Evolutionary conservation across 1,140 invertebrate genomes (phyloP).

Genomic region (Pectinophora gossypiella): DNA sequence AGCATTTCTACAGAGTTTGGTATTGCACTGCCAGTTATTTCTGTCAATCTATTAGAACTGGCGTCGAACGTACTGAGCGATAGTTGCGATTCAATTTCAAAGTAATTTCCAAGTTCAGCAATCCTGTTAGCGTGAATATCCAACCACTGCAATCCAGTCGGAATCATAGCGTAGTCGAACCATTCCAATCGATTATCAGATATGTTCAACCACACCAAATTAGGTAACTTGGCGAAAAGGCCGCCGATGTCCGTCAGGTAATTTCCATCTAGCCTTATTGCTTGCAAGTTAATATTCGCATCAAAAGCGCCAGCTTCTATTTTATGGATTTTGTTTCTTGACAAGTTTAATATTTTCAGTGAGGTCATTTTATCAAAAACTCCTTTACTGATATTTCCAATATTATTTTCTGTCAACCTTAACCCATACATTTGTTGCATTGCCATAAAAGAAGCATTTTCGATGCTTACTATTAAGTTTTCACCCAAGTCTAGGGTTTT

Average conservation of each 20-base stretch:
- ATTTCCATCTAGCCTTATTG: conserved; percentile 92
- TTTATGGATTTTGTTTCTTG: conserved; percentile 89
- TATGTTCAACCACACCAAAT: conserved; percentile 93
- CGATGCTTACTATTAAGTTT: conserved; percentile 90
- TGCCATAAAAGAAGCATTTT: conserved; percentile 86
- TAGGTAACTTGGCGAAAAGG: conserved; percentile 89
- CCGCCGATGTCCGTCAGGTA: conserved; percentile 89
- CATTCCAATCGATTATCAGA: conserved; percentile 92
- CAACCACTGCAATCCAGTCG: conserved; percentile 90
- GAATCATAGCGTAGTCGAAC: conserved; percentile 95
- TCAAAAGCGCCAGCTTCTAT: conserved; percentile 92
- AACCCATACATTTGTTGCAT: conserved; percentile 90
- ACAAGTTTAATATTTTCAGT: conserved; percentile 91
- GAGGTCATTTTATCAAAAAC: conserved; percentile 89
- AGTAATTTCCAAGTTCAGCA: conserved; percentile 91
- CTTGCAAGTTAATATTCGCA: conserved; percentile 88
- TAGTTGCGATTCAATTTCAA: conserved; percentile 89
- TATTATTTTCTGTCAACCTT: conserved; percentile 90
- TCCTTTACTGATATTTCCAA: conserved; percentile 89
- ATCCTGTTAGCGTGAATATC: conserved; percentile 94
- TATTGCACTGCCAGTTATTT: conserved; percentile 90
- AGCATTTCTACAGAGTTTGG: conserved; percentile 91
- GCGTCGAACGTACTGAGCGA: conserved; percentile 90
- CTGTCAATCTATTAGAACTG: conserved; percentile 88
- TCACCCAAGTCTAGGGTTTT: conserved; percentile 92